Percentiles rank a stretch among this genome's conserved stretches.
These are phyloP conservation scores for Hiodon tergisus DNA, from an alignment of 2,113 vertebrate species.

Conservation along the genomic window DNA sequence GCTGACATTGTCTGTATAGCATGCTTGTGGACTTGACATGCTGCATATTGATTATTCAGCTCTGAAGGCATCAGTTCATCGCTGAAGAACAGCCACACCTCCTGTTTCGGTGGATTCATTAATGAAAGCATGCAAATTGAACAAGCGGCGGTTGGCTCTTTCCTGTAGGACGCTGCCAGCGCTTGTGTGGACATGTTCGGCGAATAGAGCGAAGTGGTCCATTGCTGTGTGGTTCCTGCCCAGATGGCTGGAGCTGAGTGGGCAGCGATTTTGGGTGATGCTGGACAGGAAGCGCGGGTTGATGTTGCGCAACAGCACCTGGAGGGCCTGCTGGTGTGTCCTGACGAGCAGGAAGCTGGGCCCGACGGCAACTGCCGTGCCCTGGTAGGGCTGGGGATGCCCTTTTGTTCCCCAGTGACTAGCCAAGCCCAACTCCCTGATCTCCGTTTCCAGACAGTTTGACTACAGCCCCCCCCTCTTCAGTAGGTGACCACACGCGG, in stretches of 20 bases:
- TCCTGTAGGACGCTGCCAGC: background rate
- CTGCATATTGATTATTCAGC: too few relatives aligned
- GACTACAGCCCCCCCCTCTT: background rate
- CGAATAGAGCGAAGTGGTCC: background rate
- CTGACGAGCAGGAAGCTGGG: background rate
- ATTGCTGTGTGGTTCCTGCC: background rate
- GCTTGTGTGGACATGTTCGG: background rate
- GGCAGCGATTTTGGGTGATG: background rate
- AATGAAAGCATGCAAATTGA: too few relatives aligned
- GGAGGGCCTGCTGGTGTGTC: background rate
- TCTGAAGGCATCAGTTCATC: too few relatives aligned
- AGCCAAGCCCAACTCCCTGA: background rate
- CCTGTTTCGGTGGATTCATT: too few relatives aligned
- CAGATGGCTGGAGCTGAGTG: background rate
- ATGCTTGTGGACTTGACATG: too few relatives aligned
- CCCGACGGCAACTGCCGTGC: background rate
- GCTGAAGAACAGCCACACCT: too few relatives aligned
- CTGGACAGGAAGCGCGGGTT: background rate
- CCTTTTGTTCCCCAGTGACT: background rate
- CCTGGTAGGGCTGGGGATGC: background rate
- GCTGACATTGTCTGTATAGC: too few relatives aligned
- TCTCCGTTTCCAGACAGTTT: background rate
- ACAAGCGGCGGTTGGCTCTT: too few relatives aligned
- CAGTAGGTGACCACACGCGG: conserved; percentile 47
- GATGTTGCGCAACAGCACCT: background rate